phyloP scores from a whole-genome alignment of 2,113 vertebrate species.

The Danionella cerebrum region DNA sequence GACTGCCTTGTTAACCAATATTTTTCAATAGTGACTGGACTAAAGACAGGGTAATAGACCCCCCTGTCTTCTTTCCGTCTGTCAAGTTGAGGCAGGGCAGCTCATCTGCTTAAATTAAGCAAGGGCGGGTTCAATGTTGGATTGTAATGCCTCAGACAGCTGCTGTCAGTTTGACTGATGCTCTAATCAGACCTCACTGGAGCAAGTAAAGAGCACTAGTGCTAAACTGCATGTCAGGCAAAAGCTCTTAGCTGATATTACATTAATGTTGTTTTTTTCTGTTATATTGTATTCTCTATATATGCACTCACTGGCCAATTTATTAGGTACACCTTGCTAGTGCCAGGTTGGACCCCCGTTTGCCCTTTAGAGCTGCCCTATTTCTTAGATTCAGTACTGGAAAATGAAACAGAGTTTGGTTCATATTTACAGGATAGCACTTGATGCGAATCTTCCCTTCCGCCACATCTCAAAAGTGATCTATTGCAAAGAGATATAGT shows the following conservation, averaged over 20 bases:
- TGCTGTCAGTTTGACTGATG: conserved; percentile 36
- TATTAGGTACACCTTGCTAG: too few relatives aligned
- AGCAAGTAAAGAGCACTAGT: conserved; percentile 20
- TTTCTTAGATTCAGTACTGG: too few relatives aligned
- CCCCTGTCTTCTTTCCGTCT: conserved; percentile 7
- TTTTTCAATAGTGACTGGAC: conserved; percentile 11
- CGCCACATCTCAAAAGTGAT: too few relatives aligned
- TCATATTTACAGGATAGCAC: too few relatives aligned
- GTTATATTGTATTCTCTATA: too few relatives aligned
- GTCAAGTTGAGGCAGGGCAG: conserved; percentile 40
- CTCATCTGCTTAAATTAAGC: conserved; percentile 55
- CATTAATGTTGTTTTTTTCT: too few relatives aligned
- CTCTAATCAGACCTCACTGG: not conserved
- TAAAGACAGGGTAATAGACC: conserved; percentile 23
- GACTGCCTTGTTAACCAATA: conserved; percentile 24
- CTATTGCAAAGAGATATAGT: too few relatives aligned
- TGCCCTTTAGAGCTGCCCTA: too few relatives aligned
- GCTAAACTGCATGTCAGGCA: conserved; percentile 44
- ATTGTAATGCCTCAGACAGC: conserved; percentile 24
- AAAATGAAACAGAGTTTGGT: too few relatives aligned
- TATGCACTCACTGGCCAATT: too few relatives aligned
- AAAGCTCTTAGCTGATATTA: conserved; percentile 30
- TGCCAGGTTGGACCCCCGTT: too few relatives aligned
- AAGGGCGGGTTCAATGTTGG: conserved; percentile 37
- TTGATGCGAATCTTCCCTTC: too few relatives aligned